Evolutionary conservation across 2,888 invertebrate species (phyloP), one percentile per base, ranked within the genome.

Genomic region (Drosophila rellima): DNA sequence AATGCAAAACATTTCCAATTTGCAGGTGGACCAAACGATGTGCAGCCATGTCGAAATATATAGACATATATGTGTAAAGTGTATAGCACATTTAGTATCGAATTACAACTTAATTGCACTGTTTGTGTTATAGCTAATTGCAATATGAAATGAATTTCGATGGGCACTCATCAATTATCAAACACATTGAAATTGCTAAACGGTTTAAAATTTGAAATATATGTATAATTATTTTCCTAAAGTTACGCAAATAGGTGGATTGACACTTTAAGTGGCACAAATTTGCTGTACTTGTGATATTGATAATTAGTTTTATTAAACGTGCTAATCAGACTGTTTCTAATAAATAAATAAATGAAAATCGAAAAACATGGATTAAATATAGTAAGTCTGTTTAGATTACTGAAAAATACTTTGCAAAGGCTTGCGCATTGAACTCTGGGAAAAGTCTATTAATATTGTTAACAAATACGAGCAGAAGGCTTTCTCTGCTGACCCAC

Each of bases 1-100:
- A 75, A 84, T 73, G 69, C 59, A 83, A 35, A 42, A 20, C 51
- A 40, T 40, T 48, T 26, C 31, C 48, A 37, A 40, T 23, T 42
- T 44, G 23, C 44, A 23, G 33, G 59, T 20, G 26, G 8, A 17
- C 11, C 8, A 52, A 39, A 40, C 18, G 33, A 44, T 26, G 17
- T 15, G 11, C 52, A n/a, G 18, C 18, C 37, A 15, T 13, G 2
- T 57, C 18, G 17, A n/a, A 29, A 3, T 13, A 54, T 5, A 56
- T 33, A 33, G 33, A 17, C 23, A 44, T 11, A 35, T 23, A 44
- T 3, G 42, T n/a, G 3, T 18, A 11, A 40, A 18, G n/a, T 18
- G 8, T 6, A 17, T 17, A 7, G 3, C 1, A 31, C 4, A 15
- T 13, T 5, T 15, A 20, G 5, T 11, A 17, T 13, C 20, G 26